These are phyloP conservation scores for Ovibos moschatus DNA, from an alignment of 2,113 vertebrate species.

Conservation along the genomic window DNA sequence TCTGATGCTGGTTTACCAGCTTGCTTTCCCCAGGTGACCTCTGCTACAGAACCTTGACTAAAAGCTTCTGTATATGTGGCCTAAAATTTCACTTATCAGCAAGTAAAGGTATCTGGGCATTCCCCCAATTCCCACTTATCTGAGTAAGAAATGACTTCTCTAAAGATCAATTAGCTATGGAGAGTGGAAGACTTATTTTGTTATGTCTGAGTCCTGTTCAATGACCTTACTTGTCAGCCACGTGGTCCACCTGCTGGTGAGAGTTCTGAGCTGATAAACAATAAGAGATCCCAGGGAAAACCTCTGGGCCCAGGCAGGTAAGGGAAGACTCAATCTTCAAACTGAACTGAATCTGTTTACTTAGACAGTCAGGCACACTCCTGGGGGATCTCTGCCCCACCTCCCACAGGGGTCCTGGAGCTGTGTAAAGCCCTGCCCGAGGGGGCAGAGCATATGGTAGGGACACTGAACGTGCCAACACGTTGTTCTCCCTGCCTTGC, in stretches of 20 bases:
- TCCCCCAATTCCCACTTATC: not conserved
- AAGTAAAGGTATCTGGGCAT: not conserved
- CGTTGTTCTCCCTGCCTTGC: accelerated
- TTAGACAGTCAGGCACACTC: not conserved
- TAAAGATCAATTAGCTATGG: not conserved
- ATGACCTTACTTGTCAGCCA: not conserved
- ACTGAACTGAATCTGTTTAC: not conserved
- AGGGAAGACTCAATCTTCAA: not conserved
- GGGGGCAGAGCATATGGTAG: not conserved
- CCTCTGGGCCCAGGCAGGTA: not conserved
- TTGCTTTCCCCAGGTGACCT: not conserved
- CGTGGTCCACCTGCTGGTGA: not conserved
- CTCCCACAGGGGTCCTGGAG: not conserved
- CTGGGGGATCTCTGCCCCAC: not conserved
- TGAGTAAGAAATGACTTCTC: not conserved
- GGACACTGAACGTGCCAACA: not conserved
- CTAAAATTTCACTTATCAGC: not conserved
- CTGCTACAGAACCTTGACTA: not conserved
- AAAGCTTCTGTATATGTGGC: not conserved
- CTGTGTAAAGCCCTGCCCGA: not conserved
- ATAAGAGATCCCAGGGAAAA: not conserved
- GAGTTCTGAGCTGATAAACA: not conserved
- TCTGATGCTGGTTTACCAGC: too few relatives aligned
- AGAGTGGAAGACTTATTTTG: not conserved
- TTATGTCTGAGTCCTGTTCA: not conserved